Evolutionary conservation across 2,888 invertebrate genomes (phyloP).

Genomic region (Napeogenes sylphis): DNA sequence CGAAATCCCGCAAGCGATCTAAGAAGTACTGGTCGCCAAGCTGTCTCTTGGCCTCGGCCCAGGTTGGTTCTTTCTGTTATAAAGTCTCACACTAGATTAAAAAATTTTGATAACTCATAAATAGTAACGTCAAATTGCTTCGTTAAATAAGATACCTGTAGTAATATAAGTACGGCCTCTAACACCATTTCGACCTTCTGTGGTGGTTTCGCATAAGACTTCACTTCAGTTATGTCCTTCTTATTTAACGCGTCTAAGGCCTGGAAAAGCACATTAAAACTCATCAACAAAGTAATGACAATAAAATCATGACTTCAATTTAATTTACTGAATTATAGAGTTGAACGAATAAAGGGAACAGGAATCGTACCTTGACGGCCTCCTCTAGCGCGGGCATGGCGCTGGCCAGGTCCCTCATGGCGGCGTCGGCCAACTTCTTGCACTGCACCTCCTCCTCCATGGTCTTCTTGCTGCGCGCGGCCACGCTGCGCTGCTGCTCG

Average conservation of each 20-base stretch:
- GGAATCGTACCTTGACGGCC: conserved; percentile 77
- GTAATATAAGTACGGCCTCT: conserved; percentile 92
- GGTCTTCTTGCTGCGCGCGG: conserved; percentile 84
- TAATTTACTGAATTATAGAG: not conserved
- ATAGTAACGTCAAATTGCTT: too few species aligned
- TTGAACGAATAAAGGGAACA: not conserved
- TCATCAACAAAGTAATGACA: not conserved
- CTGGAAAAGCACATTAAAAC: conserved; percentile 38
- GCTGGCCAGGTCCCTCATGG: conserved; percentile 88
- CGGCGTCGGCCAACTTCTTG: conserved; percentile 87
- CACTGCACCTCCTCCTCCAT: conserved; percentile 88
- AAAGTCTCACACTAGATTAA: not conserved
- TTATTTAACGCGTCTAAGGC: conserved; percentile 89
- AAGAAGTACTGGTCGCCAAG: conserved; percentile 89
- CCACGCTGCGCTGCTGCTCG: conserved; percentile 85
- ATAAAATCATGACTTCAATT: too few species aligned
- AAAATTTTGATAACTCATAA: not conserved
- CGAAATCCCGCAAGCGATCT: conserved; percentile 87
- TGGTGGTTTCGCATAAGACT: conserved; percentile 92
- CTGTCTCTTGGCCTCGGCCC: conserved; percentile 92
- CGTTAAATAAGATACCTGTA: conserved; percentile 58
- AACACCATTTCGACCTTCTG: conserved; percentile 92
- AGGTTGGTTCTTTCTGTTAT: conserved; percentile 84
- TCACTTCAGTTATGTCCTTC: conserved; percentile 92
- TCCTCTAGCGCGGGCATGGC: conserved; percentile 93